Evolutionary conservation across 2,797 vertebrate species (phyloP).

Genomic region (Xyrichtys novacula): DNA sequence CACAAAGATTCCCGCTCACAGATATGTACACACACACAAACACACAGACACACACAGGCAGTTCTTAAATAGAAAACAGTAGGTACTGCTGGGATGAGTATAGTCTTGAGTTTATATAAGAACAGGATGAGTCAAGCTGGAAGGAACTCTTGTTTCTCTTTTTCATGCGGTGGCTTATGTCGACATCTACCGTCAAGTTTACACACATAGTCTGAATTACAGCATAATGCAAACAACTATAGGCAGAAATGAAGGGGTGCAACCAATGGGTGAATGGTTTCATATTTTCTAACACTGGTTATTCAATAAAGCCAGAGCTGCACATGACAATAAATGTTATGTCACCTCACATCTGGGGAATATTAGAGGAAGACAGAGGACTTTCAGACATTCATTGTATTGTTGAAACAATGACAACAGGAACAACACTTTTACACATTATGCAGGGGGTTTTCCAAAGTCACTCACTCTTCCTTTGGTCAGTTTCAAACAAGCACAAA

Average conservation of each 20-base stretch:
- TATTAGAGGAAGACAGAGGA: slow-evolving; percentile 8
- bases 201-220: neutral
- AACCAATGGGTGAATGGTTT: neutral
- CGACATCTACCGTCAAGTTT: neutral
- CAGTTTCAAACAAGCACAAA: neutral
- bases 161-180: slow-evolving; percentile 8
- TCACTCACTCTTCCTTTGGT: slow-evolving; percentile 1
- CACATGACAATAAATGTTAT: neutral
- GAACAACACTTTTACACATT: slow-evolving; percentile 24
- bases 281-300: too few relatives aligned
- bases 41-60: slow-evolving; percentile 21
- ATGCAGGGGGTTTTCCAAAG: slow-evolving; percentile 35
- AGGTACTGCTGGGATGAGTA: slow-evolving; percentile 33
- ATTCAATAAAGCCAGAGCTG: neutral
- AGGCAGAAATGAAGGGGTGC: neutral
- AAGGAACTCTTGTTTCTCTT: slow-evolving; percentile 45
- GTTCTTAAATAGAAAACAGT: slow-evolving; percentile 64
- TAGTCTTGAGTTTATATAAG: slow-evolving; percentile 63
- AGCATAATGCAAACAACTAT: neutral
- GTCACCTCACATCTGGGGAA: slow-evolving; percentile 12
- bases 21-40: neutral
- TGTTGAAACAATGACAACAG: slow-evolving; percentile 42
- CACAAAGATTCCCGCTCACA: neutral
- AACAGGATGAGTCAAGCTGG: slow-evolving; percentile 53
- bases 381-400: slow-evolving; percentile 1